phyloP scores from a whole-genome alignment of 2,797 vertebrate genomes.

The Myiotriccus ornatus region DNA sequence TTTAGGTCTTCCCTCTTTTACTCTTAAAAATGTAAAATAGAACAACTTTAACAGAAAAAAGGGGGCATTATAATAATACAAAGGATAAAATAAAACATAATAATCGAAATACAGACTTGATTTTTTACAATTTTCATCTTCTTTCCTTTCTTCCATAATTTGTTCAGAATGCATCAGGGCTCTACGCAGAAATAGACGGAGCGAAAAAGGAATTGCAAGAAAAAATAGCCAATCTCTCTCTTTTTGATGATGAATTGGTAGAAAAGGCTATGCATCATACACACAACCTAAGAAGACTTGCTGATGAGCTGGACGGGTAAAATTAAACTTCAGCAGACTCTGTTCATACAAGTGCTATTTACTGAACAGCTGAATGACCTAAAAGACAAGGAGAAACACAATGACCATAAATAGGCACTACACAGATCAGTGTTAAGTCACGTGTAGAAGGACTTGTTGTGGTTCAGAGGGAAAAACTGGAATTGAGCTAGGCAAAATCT shows the following conservation, averaged over 20 bases:
- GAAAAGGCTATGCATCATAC: constrained; percentile 83
- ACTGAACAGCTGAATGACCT: not conserved
- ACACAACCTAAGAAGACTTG: constrained; percentile 80
- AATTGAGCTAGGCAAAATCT: not conserved
- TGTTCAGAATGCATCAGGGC: constrained; percentile 83
- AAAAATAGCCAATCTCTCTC: constrained; percentile 82
- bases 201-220: constrained; percentile 81
- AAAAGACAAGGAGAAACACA: not conserved
- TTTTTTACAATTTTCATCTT: not conserved
- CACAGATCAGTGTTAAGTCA: not conserved
- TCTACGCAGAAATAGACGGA: constrained; percentile 92
- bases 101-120: not conserved
- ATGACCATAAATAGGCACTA: not conserved
- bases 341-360: not conserved
- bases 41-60: not conserved
- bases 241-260: constrained; percentile 83
- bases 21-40: not conserved
- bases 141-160: constrained; percentile 4
- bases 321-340: not conserved
- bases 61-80: not conserved
- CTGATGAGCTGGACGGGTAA: constrained; percentile 85
- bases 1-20: not conserved
- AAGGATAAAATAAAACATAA: not conserved
- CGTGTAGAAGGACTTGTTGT: not conserved
- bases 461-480: not conserved